Evolutionary conservation across 2,888 invertebrate species (phyloP), one percentile per base, ranked within the genome.

Genomic region (Phoronis australis): DNA sequence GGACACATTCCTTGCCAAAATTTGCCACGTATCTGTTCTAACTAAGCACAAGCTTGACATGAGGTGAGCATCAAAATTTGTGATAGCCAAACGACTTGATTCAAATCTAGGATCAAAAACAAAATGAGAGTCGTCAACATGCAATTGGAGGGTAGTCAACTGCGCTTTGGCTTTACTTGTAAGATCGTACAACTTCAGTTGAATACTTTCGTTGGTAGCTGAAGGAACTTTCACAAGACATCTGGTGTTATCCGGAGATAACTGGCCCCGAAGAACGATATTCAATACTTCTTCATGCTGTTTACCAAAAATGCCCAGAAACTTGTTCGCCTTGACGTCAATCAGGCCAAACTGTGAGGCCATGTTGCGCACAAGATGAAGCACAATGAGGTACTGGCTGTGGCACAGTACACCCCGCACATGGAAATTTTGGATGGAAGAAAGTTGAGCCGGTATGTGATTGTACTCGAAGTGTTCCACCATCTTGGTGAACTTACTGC

Each of bases 401-500:
- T 66, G 69, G 54, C 75, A 74, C 4, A 75, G 57, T 4, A 75
- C 73, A 54, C 71, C 70, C 51, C 70, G 71, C 3, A 75, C 73
- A 44, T 73, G 71, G 57, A 75, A 75, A 55, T 75, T 73, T 56
- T 75, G 74, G 45, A 76, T 73, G 21, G 74, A 74, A 0, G 73
- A 74, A 52, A 76, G 62, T 56, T 75, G 75, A 15, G 76, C 76
- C 12, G 76, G 76, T 42, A 76, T 75, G 59, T 75, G 73, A 60
- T 76, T 76, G 65, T 76, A 76, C 52, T 76, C 76, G 54, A 76
- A 76, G 62, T 76, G 76, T 59, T 76, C 74, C 0, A 74, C 73
- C 74, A 76, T 74, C 59, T 74, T 74, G 15, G 73, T 69, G 57
- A 75, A 75, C 55, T 73, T 75, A 56, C 67, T 66, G 39, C 69